Evolutionary conservation across 2,888 invertebrate genomes (phyloP).

Genomic region (Diadromus collaris): DNA sequence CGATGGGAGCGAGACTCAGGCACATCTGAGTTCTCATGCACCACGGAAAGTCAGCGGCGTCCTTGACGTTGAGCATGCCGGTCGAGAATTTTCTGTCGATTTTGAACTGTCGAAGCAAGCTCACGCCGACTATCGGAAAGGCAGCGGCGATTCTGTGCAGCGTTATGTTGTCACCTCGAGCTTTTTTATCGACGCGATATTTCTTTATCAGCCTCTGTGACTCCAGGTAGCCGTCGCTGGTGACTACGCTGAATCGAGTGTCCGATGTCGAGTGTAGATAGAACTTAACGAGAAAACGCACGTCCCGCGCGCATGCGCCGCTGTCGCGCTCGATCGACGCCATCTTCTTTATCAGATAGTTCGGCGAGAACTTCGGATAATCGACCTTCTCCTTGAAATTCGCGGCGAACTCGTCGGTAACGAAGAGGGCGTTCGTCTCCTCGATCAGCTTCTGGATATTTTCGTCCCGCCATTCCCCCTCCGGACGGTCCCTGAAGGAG

Average conservation of each 20-base stretch:
- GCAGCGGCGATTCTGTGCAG: constrained; percentile 43
- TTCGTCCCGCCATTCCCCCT: background rate
- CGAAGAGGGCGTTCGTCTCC: constrained; percentile 1
- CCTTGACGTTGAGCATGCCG: constrained; percentile 17
- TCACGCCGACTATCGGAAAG: constrained; percentile 31
- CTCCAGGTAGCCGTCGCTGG: constrained; percentile 22
- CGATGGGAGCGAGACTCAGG: constrained; percentile 31
- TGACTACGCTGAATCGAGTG: constrained; percentile 17
- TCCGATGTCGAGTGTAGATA: constrained; percentile 34
- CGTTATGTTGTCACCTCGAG: constrained; percentile 27
- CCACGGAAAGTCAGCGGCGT: constrained; percentile 41
- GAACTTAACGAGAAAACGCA: constrained; percentile 32
- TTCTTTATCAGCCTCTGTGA: constrained; percentile 19
- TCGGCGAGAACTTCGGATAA: constrained; percentile 28
- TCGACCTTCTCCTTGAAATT: background rate
- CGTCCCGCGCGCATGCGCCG: constrained; percentile 6
- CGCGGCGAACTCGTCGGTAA: constrained; percentile 8
- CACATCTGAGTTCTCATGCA: constrained; percentile 49
- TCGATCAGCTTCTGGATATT: background rate
- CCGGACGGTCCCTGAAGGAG: background rate
- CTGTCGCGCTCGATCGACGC: constrained; percentile 9
- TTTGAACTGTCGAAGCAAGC: constrained; percentile 9
- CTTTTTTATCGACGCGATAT: constrained; percentile 30
- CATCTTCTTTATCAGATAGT: constrained; percentile 31
- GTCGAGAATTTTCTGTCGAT: constrained; percentile 42